phyloP scores from a whole-genome alignment of 2,797 vertebrate genomes.

The Urocyon cinereoargenteus region DNA sequence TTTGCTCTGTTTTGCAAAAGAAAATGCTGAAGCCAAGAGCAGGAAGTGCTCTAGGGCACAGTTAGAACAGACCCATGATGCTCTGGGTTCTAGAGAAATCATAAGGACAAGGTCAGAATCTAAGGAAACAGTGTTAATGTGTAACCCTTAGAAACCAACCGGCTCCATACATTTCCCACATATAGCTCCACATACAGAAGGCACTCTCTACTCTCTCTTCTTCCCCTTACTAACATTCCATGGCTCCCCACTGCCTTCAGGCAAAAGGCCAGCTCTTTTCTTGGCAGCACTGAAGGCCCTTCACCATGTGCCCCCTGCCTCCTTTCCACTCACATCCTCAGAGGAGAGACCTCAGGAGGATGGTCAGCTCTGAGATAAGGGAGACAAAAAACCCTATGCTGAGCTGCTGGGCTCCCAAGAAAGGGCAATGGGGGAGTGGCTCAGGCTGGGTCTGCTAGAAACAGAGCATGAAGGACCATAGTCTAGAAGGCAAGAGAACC shows the following conservation, averaged over 20 bases:
- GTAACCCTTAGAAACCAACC: not conserved
- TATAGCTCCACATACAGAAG: not conserved
- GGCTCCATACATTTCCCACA: not conserved
- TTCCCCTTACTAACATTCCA: not conserved
- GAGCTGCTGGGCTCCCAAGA: not conserved
- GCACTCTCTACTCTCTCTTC: too few relatives aligned
- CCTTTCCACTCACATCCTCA: not conserved
- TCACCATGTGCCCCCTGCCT: not conserved
- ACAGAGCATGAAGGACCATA: not conserved
- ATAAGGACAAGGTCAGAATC: not conserved
- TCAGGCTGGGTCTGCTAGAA: not conserved
- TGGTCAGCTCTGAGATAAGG: not conserved
- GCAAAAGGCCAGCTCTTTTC: not conserved
- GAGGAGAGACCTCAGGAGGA: not conserved
- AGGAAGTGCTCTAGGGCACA: not conserved
- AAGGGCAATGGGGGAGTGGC: not conserved
- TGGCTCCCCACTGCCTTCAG: not conserved
- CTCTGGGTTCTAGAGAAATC: not conserved
- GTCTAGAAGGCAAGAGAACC: not conserved
- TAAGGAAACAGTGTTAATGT: not conserved
- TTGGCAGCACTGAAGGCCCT: not conserved
- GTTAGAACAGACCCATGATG: not conserved
- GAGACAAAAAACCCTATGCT: not conserved
- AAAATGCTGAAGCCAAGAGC: not conserved
- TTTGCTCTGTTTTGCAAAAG: not conserved